Evolutionary conservation across 2,797 vertebrate genomes (phyloP).

Genomic region (Threskiornis aethiopicus): DNA sequence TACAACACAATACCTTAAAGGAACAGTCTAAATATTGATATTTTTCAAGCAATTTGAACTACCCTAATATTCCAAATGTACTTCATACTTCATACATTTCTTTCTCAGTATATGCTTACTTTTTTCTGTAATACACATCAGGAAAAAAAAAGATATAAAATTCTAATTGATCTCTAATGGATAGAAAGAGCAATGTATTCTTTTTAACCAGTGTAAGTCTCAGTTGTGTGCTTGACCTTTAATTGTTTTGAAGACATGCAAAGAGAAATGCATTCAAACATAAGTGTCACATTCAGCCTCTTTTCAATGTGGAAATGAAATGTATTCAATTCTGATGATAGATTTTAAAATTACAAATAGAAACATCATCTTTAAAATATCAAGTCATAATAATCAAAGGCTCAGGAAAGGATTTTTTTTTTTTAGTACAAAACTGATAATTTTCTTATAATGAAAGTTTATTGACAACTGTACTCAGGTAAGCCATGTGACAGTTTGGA

Average conservation of each 20-base stretch:
- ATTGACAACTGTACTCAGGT: not conserved
- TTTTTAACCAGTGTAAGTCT: not conserved
- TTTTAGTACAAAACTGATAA: not conserved
- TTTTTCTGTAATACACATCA: not conserved
- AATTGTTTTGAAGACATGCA: not conserved
- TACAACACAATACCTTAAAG: not conserved
- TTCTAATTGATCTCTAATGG: not conserved
- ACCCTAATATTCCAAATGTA: not conserved
- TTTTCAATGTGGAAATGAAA: not conserved
- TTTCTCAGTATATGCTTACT: not conserved
- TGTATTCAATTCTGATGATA: not conserved
- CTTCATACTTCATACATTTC: not conserved
- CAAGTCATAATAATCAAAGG: not conserved
- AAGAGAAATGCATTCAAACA: not conserved
- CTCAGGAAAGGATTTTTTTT: rapidly evolving
- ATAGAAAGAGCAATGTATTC: not conserved
- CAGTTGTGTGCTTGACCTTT: not conserved
- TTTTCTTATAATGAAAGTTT: not conserved
- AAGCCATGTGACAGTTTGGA: not conserved
- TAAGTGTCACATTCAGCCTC: not conserved
- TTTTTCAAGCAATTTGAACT: not conserved
- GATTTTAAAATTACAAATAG: not conserved
- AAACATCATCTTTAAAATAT: not conserved
- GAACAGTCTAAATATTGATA: not conserved
- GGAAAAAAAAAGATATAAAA: not conserved